Base-by-base conservation (phyloP, 2,113 vertebrate genomes). In the Cynocephalus volans region DNA sequence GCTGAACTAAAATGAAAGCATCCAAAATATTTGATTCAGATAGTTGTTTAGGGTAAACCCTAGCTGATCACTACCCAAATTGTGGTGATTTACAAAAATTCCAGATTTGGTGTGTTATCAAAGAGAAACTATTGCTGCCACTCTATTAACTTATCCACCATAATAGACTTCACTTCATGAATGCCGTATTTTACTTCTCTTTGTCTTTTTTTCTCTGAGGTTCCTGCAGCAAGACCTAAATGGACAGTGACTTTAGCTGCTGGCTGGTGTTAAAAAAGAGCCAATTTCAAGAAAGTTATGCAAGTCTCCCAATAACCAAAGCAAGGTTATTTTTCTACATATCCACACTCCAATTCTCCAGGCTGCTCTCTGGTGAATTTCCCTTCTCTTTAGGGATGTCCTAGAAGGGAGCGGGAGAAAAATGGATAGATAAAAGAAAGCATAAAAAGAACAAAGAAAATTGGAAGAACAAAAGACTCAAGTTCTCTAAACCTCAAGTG, bases 1-100 rank as follows among this genome's bases (percentile, higher is more conserved):
- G 31, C 28, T 86, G 79, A 88, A 85, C 45, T 95, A 88, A 97
- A 96, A 91, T 4, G 11, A 75, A 96, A 89, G 7, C 65, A 70
- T 33, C 23, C 87, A 64, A 62, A 89, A 88, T 88, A 93, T 54
- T 41, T 81, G 50, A 88, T 85, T 91, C 41, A 91, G 60, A 91
- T 72, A 50, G 90, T 31, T 69, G 4, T 94, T 85, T 88, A 91
- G 33, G 8, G 58, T 72, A 93, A 96, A 89, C 56, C 77, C 4
- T n/a, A 90, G 31, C 8, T 80, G 48, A 70, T 48, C 2, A n/a
- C 58, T 81, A 81, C 19, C 23, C 24, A 93, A 93, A 88, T 7
- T 87, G 36, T 65, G 64, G 36, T 52, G 92, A 96, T 72, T 73
- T 86, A 95, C 6, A 33, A 50, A 84, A 88, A 41, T 87, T 90